Base-by-base conservation (phyloP, 2,113 vertebrate species). In the Athene cunicularia region DNA sequence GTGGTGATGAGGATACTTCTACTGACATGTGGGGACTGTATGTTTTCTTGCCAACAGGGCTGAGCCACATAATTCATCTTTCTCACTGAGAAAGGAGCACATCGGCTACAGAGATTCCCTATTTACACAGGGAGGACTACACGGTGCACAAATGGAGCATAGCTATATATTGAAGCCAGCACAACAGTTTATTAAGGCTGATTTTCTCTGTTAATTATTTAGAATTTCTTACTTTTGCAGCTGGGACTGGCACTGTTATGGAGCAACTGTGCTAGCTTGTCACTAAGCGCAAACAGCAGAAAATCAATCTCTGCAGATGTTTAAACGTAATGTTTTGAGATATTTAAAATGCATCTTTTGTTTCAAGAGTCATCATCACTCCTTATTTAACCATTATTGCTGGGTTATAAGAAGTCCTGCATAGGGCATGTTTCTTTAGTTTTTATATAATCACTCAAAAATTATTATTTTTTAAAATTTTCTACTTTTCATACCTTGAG, bases 51-150 rank as follows among this genome's bases (percentile, higher is more conserved):
- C 88, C 97, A 96, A 13, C 0, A 5, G 74, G 67, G 41, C 89
- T 63, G 94, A 97, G 88, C 66, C 95, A 97, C 93, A 5, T 95
- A 85, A 96, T 97, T 90, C 64, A 80, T 97, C 92, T 94, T 94
- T 13, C 82, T 94, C 49, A 79, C 53, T 3, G 43, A 80, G 87
- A 56, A 80, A 81, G 33, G 62, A 94, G 75, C 59, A 35, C 75
- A 11, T 55, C 22, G 1, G 59, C 75, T 59, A 62, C 62, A 90
- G 84, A 94, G 64, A 39, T 53, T 89, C 84, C 71, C 60, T 93
- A 5, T 85, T 93, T 55, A 9, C 50, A 47, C 33, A n/a, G 73
- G 17, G 50, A 90, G 55, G 53, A 55, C 71, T 70, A 79, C 20
- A 8, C 1, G 0, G 41, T 58, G 37, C 81, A 82, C 41, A 68